Evolutionary conservation across 2,797 vertebrate species (phyloP).

Genomic region (Aratinga solstitialis): DNA sequence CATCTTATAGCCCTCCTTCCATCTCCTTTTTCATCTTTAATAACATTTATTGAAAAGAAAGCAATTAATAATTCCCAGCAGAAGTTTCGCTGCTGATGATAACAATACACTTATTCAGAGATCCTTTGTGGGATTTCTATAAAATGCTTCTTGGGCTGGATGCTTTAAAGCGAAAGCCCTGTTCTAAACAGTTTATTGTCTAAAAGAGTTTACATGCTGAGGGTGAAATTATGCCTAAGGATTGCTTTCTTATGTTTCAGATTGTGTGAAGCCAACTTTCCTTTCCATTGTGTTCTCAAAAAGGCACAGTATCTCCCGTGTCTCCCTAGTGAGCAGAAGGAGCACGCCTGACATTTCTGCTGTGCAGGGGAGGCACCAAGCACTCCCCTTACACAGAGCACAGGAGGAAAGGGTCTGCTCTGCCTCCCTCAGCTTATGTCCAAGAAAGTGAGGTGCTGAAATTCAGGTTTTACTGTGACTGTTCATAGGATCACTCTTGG

Average conservation of each 20-base stretch:
- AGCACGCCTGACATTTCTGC: not conserved
- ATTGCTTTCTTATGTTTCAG: not conserved
- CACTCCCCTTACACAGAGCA: not conserved
- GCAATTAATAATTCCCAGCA: not conserved
- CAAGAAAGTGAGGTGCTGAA: not conserved
- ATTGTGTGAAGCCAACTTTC: not conserved
- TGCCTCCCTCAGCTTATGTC: not conserved
- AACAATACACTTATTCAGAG: not conserved
- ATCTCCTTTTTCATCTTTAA: slow-evolving; percentile 12
- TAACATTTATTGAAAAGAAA: slow-evolving; percentile 25
- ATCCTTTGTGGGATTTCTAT: not conserved
- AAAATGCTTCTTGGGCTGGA: not conserved
- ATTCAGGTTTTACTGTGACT: not conserved
- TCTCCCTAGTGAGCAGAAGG: not conserved
- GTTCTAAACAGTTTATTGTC: not conserved
- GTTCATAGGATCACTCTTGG: not conserved
- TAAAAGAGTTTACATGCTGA: slow-evolving; percentile 1
- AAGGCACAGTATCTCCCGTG: fast-evolving
- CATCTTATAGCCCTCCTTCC: not conserved
- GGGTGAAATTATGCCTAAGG: not conserved
- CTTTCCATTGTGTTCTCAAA: not conserved
- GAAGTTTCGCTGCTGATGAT: not conserved
- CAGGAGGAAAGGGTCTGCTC: not conserved
- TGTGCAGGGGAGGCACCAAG: fast-evolving
- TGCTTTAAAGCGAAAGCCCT: not conserved